A percentile compares a stretch with the other conserved stretches of the same genome.
phyloP scores from a whole-genome alignment of 2,888 invertebrate genomes.

The Xestoiulus laeticollis region DNA sequence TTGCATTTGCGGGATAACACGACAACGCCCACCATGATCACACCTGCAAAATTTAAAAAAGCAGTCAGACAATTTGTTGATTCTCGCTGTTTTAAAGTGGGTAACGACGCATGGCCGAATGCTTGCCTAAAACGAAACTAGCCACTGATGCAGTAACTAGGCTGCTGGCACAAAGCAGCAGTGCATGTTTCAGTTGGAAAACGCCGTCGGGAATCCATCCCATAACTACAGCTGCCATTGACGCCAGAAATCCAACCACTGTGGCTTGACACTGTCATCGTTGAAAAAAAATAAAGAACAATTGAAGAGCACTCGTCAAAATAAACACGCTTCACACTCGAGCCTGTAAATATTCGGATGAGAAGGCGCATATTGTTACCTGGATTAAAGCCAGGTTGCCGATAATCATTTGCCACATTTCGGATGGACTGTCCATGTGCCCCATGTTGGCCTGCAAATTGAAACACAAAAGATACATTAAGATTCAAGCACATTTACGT shows the following conservation, averaged over 20 bases:
- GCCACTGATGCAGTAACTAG: slow-evolving; percentile 88
- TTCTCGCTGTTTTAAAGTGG: neutral
- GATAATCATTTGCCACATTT: slow-evolving; percentile 76
- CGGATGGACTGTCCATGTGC: slow-evolving; percentile 78
- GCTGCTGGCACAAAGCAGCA: slow-evolving; percentile 77
- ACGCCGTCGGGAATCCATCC: slow-evolving; percentile 67
- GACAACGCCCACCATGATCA: slow-evolving; percentile 87
- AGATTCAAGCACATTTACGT: too few species aligned
- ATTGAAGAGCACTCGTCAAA: slow-evolving; percentile 55
- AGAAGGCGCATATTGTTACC: slow-evolving; percentile 64
- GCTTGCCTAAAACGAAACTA: slow-evolving; percentile 83
- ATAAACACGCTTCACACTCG: slow-evolving; percentile 56
- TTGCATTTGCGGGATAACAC: slow-evolving; percentile 78
- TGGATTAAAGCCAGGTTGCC: slow-evolving; percentile 93
- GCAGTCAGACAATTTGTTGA: neutral
- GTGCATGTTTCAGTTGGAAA: slow-evolving; percentile 74
- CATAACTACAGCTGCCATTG: slow-evolving; percentile 65
- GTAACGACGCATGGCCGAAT: neutral
- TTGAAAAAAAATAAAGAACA: slow-evolving; percentile 40
- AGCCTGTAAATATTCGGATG: neutral
- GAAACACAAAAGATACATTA: slow-evolving; percentile 41
- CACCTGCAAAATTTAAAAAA: slow-evolving; percentile 67
- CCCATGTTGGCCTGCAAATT: slow-evolving; percentile 79
- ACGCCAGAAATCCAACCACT: slow-evolving; percentile 67
- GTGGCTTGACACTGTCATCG: slow-evolving; percentile 62